Conservation (phyloP, 2,797 vertebrate species). For the Hyperoplus lanceolatus region DNA sequence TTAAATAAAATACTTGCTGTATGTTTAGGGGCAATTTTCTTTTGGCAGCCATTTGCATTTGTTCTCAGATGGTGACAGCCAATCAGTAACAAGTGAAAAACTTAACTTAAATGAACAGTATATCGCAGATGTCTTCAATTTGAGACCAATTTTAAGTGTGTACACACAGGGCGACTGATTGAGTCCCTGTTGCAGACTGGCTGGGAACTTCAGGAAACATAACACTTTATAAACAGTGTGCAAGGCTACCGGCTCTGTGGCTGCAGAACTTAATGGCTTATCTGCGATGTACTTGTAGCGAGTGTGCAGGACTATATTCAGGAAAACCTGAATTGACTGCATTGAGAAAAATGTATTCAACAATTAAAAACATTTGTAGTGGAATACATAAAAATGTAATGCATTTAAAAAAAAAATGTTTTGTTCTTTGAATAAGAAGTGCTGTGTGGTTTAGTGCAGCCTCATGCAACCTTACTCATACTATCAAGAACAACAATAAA, state of each 20-base stretch:
- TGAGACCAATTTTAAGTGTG: slow-evolving; percentile 50
- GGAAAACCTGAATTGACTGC: not conserved
- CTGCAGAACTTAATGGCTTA: not conserved
- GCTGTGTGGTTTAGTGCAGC: too few species aligned
- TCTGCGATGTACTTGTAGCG: not conserved
- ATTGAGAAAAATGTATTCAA: not conserved
- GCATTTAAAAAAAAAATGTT: too few species aligned
- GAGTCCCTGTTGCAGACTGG: slow-evolving; percentile 26
- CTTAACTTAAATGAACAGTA: slow-evolving; percentile 45
- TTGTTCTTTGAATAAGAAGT: too few species aligned
- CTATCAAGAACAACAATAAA: too few species aligned
- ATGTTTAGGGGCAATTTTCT: slow-evolving; percentile 54
- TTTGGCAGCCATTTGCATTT: slow-evolving; percentile 54
- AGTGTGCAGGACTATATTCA: not conserved
- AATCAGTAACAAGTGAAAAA: slow-evolving; percentile 66
- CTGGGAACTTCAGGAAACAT: slow-evolving; percentile 38
- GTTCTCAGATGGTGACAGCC: slow-evolving; percentile 59
- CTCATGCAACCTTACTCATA: too few species aligned
- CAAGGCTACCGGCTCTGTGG: not conserved
- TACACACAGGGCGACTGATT: slow-evolving; percentile 46
- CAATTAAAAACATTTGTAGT: too few species aligned
- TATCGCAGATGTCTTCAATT: slow-evolving; percentile 56
- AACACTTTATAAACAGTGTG: slow-evolving; percentile 3
- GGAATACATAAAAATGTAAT: too few species aligned
- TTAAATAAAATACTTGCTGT: slow-evolving; percentile 36